Conservation (phyloP, 2,888 invertebrate genomes). For the Lordiphosa andalusiaca region DNA sequence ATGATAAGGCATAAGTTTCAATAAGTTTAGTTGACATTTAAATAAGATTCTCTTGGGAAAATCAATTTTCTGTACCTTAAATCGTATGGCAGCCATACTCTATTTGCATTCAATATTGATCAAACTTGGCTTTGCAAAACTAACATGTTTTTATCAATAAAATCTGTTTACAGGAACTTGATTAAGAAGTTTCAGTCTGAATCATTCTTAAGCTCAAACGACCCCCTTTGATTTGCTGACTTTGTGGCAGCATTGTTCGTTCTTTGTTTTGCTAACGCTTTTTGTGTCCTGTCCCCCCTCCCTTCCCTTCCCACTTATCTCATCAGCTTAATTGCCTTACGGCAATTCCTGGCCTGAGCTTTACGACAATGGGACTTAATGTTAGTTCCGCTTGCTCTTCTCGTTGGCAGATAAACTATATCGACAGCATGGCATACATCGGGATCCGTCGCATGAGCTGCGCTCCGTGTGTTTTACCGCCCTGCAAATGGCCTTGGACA, state of each 20-base stretch:
- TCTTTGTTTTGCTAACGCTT: conserved; percentile 24
- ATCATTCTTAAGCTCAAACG: too few relatives aligned
- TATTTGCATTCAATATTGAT: neutral
- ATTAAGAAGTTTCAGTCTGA: too few relatives aligned
- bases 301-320: neutral
- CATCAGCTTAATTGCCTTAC: conserved; percentile 7
- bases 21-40: too few relatives aligned
- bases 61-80: too few relatives aligned
- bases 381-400: conserved; percentile 63
- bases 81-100: too few relatives aligned
- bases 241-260: conserved; percentile 2
- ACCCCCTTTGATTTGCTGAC: conserved; percentile 15
- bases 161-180: too few relatives aligned
- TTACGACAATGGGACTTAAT: conserved; percentile 21
- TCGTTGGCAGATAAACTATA: conserved; percentile 86
- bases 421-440: conserved; percentile 88
- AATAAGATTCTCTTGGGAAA: too few relatives aligned
- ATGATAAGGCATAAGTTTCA: too few relatives aligned
- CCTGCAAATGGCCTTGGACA: conserved; percentile 92
- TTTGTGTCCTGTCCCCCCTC: conserved; percentile 5
- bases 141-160: too few relatives aligned
- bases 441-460: conserved; percentile 91
- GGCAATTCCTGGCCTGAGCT: conserved; percentile 3
- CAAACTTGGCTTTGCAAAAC: neutral
- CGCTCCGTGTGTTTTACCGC: conserved; percentile 91